These are phyloP conservation scores for Pocillopora grandis DNA, from an alignment of 92 coral and sea anemone species.

Conservation along the genomic window DNA sequence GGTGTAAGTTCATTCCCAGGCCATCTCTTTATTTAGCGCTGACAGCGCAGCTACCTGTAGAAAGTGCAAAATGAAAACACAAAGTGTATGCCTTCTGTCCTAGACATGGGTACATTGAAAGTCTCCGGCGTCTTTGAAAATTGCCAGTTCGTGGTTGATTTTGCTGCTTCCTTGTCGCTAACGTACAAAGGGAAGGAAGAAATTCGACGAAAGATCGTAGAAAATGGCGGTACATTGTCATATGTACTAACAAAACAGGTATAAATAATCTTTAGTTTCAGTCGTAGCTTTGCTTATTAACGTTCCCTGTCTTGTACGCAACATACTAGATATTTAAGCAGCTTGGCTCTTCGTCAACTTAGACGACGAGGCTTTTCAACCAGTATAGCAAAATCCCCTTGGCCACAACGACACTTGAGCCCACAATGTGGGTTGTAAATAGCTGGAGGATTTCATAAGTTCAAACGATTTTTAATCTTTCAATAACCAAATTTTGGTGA, in stretches of 20 bases:
- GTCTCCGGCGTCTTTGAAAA: constrained; percentile 46
- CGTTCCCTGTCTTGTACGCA: too few relatives aligned
- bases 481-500: too few relatives aligned
- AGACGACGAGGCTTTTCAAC: too few relatives aligned
- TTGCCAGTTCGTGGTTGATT: constrained; percentile 74
- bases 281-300: too few relatives aligned
- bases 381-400: too few relatives aligned
- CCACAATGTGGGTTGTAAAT: too few relatives aligned
- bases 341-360: too few relatives aligned
- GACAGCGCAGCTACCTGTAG: neutral
- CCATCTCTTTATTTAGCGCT: neutral
- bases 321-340: too few relatives aligned
- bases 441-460: too few relatives aligned
- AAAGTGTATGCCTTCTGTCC: neutral
- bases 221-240: constrained; percentile 87
- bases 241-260: constrained; percentile 80
- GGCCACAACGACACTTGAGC: too few relatives aligned
- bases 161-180: constrained; percentile 66
- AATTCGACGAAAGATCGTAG: constrained; percentile 68
- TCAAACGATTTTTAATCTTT: too few relatives aligned
- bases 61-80: constrained; percentile 13
- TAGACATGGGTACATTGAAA: constrained; percentile 13
- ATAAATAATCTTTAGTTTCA: too few relatives aligned
- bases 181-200: constrained; percentile 88
- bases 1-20: neutral